Evolutionary conservation across 2,888 invertebrate species (phyloP).

Genomic region (Metopia argyrocephala): DNA sequence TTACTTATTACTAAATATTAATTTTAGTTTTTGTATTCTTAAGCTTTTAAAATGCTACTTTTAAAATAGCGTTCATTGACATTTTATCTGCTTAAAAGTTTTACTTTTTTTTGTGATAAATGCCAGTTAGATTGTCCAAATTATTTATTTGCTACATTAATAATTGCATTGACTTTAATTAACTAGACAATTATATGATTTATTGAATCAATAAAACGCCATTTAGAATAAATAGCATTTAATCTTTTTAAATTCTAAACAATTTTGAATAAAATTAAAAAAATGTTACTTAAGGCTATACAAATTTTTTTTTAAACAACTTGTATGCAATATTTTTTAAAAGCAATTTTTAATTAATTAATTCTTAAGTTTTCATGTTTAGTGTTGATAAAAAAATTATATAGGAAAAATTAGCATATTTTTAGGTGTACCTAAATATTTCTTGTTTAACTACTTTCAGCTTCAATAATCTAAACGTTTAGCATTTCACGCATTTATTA

Average conservation of each 20-base stretch:
- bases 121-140: background rate
- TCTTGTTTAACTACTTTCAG: too few relatives aligned
- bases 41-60: background rate
- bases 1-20: slow-evolving; percentile 39
- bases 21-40: slow-evolving; percentile 20
- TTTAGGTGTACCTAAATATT: too few relatives aligned
- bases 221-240: background rate
- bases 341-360: too few relatives aligned
- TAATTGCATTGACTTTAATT: background rate
- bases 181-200: slow-evolving; percentile 30
- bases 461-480: too few relatives aligned
- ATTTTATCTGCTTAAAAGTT: slow-evolving; percentile 17
- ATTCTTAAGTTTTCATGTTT: too few relatives aligned
- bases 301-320: too few relatives aligned
- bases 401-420: too few relatives aligned
- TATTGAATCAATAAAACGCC: slow-evolving; percentile 9
- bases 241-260: background rate
- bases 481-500: too few relatives aligned
- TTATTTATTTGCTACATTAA: slow-evolving; percentile 2
- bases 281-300: too few relatives aligned
- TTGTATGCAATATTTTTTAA: too few relatives aligned
- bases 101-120: slow-evolving; percentile 1
- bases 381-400: too few relatives aligned
- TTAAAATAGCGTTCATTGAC: slow-evolving; percentile 41
- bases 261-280: too few relatives aligned